Conservation (phyloP, 2,888 invertebrate species). For the Atethmia centrago region DNA sequence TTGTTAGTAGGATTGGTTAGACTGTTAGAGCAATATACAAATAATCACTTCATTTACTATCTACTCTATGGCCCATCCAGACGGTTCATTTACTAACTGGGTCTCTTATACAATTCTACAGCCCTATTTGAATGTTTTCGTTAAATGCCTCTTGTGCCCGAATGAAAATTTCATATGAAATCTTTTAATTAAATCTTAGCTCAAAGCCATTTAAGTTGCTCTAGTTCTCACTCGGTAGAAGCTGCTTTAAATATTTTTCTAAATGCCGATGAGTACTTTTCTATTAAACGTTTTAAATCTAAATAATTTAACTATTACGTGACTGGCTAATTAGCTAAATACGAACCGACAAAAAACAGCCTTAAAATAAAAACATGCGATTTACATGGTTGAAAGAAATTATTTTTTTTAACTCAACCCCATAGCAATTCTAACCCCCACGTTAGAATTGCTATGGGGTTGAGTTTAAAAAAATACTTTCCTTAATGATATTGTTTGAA, state of each 20-base stretch:
- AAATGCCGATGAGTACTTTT: neutral
- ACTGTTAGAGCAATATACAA: neutral
- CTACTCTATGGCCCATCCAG: slow-evolving; percentile 19
- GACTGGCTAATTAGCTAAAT: neutral
- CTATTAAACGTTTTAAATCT: neutral
- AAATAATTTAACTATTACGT: neutral
- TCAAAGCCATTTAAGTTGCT: slow-evolving; percentile 43
- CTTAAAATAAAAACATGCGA: neutral
- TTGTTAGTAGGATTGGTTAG: neutral
- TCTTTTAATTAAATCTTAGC: slow-evolving; percentile 74
- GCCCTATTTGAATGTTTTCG: slow-evolving; percentile 63
- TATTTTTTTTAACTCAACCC: neutral
- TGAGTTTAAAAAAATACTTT: no score
- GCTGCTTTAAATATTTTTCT: neutral
- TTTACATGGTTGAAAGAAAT: neutral
- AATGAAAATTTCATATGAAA: slow-evolving; percentile 59
- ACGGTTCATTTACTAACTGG: slow-evolving; percentile 77
- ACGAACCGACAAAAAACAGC: neutral
- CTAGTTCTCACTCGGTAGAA: slow-evolving; percentile 9
- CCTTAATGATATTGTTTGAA: slow-evolving; percentile 3
- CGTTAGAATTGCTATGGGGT: no score
- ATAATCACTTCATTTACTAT: slow-evolving; percentile 9
- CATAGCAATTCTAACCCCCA: neutral
- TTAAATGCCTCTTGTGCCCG: slow-evolving; percentile 42
- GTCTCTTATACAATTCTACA: slow-evolving; percentile 69